Evolutionary conservation across 64 coral and sea anemone genomes (phyloP), one percentile per base, ranked within the genome.

Genomic region (Dendronephthya gigantea): DNA sequence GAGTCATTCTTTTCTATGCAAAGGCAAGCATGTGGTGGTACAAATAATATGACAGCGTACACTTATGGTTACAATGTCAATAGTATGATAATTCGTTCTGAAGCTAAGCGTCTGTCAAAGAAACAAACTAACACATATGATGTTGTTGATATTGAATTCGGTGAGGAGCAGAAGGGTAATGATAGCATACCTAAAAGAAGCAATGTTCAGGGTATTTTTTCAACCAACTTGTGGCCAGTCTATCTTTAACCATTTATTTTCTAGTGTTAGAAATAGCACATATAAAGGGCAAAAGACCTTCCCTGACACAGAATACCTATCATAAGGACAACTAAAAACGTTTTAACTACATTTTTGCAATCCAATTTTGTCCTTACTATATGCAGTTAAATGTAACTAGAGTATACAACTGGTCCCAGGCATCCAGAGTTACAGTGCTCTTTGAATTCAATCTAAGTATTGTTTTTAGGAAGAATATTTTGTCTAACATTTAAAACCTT

Each of bases 21-120:
- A 45, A 41, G 85, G 59, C 59, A 66, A 39, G 68, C 36, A 87
- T 87, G 85, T 87, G 85, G 85, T 87, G 56, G 85, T 87, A 39
- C 56, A 0, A 79, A 79, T 29, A 34, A 79, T 10, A 79, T 79
- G 51, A 19, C 51, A 4, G 14, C 23, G 6, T 58, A 58, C 22
- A 15, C 14, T 11, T n/a, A 58, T 58, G 51, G 51, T 2, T 58
- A n/a, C 22, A 58, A 58, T 58, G 51, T 58, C 2, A 58, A 58
- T 58, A 58, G 51, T 17, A 58, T 4, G 14, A 58, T 58, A 6
- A 58, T 6, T 58, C 22, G 22, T n/a, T 58, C 51, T 58, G 51
- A 58, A 6, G 51, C 51, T 19, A 58, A 58, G 14, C 22, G 3
- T 1, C 51, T 58, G 3, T 6, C 4, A 6, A 58, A 58, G 14